These are phyloP conservation scores for Morbakka virulenta DNA, from an alignment of 30 jellyfish, hydroid and myxozoan genomes.

Conservation along the genomic window DNA sequence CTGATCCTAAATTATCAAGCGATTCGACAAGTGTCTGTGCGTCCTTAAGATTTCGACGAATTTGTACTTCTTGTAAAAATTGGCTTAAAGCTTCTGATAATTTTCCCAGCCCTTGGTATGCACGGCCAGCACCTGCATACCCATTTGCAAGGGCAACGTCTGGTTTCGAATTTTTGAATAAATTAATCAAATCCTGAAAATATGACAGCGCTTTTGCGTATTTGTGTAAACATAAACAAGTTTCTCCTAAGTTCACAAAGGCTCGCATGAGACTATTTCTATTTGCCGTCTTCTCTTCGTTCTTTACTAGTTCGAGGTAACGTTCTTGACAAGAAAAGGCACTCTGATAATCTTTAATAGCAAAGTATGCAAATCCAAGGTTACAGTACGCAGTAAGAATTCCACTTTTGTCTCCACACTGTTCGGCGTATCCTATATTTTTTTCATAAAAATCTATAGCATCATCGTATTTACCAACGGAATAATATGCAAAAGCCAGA, in stretches of 20 bases:
- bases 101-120: neutral
- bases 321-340: conserved; percentile 88
- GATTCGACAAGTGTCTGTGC: too few relatives aligned
- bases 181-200: conserved; percentile 60
- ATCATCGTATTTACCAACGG: conserved; percentile 39
- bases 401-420: conserved; percentile 49
- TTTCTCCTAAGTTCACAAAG: conserved; percentile 43
- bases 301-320: conserved; percentile 66
- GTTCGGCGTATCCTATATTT: conserved; percentile 61
- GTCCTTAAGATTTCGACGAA: conserved; percentile 48
- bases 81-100: conserved; percentile 26
- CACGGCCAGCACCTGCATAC: conserved; percentile 50
- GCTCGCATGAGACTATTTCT: conserved; percentile 65
- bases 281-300: conserved; percentile 75
- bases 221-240: conserved; percentile 47
- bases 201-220: conserved; percentile 62
- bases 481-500: conserved; percentile 69
- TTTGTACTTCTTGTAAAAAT: conserved; percentile 33
- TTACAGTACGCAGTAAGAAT: conserved; percentile 72
- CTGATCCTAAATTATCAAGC: too few relatives aligned
- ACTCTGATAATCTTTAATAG: conserved; percentile 56
- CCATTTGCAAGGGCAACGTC: conserved; percentile 65
- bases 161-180: conserved; percentile 60
- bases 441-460: conserved; percentile 78
- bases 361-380: conserved; percentile 87